Base-by-base conservation (phyloP, 2,888 invertebrate genomes). In the Nysson spinosus region DNA sequence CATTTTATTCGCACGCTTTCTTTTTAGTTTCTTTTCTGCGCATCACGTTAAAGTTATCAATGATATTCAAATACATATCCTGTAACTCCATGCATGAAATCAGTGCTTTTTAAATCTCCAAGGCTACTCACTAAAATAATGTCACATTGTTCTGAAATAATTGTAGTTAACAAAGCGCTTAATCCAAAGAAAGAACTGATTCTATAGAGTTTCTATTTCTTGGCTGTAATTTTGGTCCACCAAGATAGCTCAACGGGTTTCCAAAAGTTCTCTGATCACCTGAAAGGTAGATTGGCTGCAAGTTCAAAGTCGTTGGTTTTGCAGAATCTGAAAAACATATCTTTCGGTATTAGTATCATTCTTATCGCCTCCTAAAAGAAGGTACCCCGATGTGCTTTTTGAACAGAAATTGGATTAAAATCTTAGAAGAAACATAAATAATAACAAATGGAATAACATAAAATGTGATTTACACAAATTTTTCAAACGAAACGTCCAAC, bases 171-270 rank as follows among this genome's bases (percentile, higher is more conserved):
- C 1, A 4, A 16, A 1, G 3, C 6, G 20, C 40, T 79, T 78
- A 93, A 85, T 93, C 93, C 83, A 93, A 84, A 16, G 93, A 93
- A 72, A 93, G 81, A 72, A 93, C 88, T 66, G 93, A 93, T 83
- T 93, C 93, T 78, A 92, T 88, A 82, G 93, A 93, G 76, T 89
- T 89, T 79, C 90, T 88, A 78, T 88, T 89, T 37, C 84, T 86
- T 37, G 88, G 49, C n/a, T 78, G 81, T 49, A 92, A 83, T 71
- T 89, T 87, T 9, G 92, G 92, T 54, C 92, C 92, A 63, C 92
- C 93, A 75, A 93, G 87, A 85, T 93, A 93, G 85, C 92, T 93
- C 78, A 93, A 88, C 39, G 93, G 93, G 88, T 92, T 93, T 62
- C 88, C 89, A 83, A 91, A 93, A 69, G 88, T 89, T 69, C 91